Evolutionary conservation across 2,797 vertebrate species (phyloP).

Genomic region (Chiloscyllium punctatum): DNA sequence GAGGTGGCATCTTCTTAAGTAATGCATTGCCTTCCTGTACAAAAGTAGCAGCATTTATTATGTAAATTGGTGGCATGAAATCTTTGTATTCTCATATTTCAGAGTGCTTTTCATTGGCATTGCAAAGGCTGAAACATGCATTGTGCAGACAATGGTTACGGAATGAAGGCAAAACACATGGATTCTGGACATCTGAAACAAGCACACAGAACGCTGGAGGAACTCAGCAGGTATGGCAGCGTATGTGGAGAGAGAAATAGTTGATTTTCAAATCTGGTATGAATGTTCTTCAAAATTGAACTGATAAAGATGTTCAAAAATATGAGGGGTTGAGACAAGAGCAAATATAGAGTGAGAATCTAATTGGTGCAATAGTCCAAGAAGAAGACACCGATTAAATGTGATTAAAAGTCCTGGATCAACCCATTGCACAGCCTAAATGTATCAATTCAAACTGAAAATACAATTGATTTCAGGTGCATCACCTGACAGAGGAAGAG

Average conservation of each 20-base stretch:
- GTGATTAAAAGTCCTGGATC: background rate
- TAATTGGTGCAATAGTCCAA: background rate
- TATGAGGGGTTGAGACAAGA: background rate
- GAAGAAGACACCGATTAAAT: background rate
- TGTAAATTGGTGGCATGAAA: background rate
- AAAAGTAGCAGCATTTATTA: background rate
- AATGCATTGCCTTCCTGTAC: background rate
- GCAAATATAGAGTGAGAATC: background rate
- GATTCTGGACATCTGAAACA: too few species aligned
- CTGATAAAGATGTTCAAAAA: background rate
- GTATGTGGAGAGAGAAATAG: background rate
- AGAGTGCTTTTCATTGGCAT: background rate
- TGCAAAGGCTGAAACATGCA: background rate
- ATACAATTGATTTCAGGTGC: background rate
- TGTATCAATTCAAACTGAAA: background rate
- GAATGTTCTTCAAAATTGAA: background rate
- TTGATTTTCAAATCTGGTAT: background rate
- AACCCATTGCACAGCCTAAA: background rate
- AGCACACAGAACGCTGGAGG: too few species aligned
- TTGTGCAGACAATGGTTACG: background rate
- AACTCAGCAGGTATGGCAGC: too few species aligned
- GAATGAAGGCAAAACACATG: background rate
- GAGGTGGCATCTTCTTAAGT: background rate
- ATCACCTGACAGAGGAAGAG: background rate
- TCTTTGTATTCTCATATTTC: background rate